Percentiles rank a stretch among this genome's conserved stretches.
Evolutionary conservation across 92 coral and sea anemone genomes (phyloP).

Genomic region (Palythoa caribaeorum): DNA sequence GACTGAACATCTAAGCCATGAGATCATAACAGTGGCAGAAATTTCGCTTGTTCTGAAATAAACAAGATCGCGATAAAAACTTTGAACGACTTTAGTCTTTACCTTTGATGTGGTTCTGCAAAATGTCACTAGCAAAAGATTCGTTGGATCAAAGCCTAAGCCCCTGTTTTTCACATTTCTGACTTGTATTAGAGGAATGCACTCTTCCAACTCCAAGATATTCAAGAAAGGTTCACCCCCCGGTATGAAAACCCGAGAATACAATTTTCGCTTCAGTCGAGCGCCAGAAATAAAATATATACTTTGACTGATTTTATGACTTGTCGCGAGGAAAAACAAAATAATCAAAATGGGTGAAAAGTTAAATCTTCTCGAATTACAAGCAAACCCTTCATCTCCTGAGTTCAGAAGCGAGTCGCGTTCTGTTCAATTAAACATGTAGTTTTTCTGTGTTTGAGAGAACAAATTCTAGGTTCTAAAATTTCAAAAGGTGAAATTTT

Average conservation of each 20-base stretch:
- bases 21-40: constrained; percentile 32
- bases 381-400: constrained; percentile 22
- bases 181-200: constrained; percentile 11
- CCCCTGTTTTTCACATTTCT: background rate
- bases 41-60: constrained; percentile 23
- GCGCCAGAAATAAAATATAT: background rate
- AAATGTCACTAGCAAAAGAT: background rate
- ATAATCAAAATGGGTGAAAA: constrained; percentile 21
- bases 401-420: constrained; percentile 32
- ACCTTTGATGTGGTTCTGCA: background rate
- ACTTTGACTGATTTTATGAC: background rate
- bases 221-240: constrained; percentile 30
- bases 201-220: background rate
- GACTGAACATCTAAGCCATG: constrained; percentile 32
- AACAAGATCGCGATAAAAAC: background rate
- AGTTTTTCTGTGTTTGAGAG: constrained; percentile 37
- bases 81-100: background rate
- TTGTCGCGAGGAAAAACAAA: constrained; percentile 6
- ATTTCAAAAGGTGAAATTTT: constrained; percentile 4
- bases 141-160: background rate
- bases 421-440: constrained; percentile 49
- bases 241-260: background rate
- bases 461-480: constrained; percentile 10
- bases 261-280: constrained; percentile 22
- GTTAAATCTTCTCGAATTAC: constrained; percentile 46